A percentile compares a stretch with the other conserved stretches of the same genome.
Conservation (phyloP, 2,797 vertebrate genomes). For the Eupleurogrammus muticus region DNA sequence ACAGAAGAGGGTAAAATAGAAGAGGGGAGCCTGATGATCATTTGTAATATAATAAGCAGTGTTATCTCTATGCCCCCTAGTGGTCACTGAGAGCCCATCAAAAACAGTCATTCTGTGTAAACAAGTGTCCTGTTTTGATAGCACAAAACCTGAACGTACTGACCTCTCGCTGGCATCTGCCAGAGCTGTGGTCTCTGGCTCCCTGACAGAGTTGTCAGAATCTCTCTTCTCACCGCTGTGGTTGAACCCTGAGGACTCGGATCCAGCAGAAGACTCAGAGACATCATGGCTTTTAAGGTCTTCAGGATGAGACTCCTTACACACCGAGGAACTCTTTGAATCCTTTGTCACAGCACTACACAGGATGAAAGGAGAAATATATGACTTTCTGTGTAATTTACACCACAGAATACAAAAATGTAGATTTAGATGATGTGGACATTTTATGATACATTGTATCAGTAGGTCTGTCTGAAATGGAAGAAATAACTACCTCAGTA, state of each 20-base stretch:
- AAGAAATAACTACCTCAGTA: not conserved
- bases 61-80: slow-evolving; percentile 58
- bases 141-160: slow-evolving; percentile 52
- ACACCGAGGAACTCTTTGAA: slow-evolving; percentile 1
- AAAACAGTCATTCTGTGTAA: slow-evolving; percentile 20
- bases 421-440: not conserved
- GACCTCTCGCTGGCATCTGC: slow-evolving; percentile 63
- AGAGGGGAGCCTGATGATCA: not conserved
- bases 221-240: slow-evolving; percentile 44
- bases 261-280: slow-evolving; percentile 39
- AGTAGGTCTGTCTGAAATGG: not conserved
- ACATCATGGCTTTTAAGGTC: slow-evolving; percentile 29
- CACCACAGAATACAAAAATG: not conserved
- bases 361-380: not conserved
- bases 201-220: slow-evolving; percentile 26
- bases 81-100: slow-evolving; percentile 40
- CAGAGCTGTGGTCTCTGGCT: slow-evolving; percentile 43
- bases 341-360: slow-evolving; percentile 50
- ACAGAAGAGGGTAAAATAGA: not conserved
- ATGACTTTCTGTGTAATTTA: not conserved
- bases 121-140: slow-evolving; percentile 47
- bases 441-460: not conserved
- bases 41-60: not conserved
- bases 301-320: slow-evolving; percentile 8
- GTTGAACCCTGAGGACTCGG: slow-evolving; percentile 30